phyloP scores from a whole-genome alignment of 2,797 vertebrate genomes.

The Setipinna tenuifilis region DNA sequence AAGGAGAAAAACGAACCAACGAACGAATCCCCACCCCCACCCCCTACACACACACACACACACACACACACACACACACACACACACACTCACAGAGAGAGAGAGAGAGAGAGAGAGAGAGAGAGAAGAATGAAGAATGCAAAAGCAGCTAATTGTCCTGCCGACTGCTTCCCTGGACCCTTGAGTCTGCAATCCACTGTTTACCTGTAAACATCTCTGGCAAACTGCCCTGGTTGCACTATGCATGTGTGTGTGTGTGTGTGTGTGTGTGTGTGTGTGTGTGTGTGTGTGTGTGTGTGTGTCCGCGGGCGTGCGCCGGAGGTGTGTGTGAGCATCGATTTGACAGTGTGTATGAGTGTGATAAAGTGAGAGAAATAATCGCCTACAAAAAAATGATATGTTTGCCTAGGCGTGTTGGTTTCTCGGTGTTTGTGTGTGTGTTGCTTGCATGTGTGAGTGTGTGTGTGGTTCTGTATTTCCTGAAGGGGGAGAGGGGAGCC shows the following conservation, averaged over 20 bases:
- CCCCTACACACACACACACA: no score
- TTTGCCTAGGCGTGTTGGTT: not conserved
- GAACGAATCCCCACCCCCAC: no score
- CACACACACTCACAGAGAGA: not conserved
- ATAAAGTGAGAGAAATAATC: no score
- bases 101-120: constrained; percentile 9
- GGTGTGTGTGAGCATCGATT: not conserved
- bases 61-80: no score
- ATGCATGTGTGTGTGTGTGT: constrained; percentile 56
- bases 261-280: not conserved
- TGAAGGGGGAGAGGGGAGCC: not conserved
- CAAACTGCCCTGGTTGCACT: not conserved
- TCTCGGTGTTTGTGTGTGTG: not conserved
- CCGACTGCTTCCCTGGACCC: constrained; percentile 73
- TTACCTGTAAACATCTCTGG: constrained; percentile 61
- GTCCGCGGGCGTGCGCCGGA: no score
- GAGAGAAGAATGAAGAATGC: constrained; percentile 55
- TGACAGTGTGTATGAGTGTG: no score
- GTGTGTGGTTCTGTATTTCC: not conserved
- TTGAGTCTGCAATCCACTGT: constrained; percentile 65
- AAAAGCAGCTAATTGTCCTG: constrained; percentile 79
- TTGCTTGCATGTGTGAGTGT: not conserved
- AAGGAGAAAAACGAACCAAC: constrained; percentile 13
- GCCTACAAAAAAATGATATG: not conserved
- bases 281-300: constrained; percentile 52